Percentiles rank a stretch among this genome's conserved stretches.
phyloP scores from a whole-genome alignment of 2,113 vertebrate species.

The Benitochromis conjunctus region DNA sequence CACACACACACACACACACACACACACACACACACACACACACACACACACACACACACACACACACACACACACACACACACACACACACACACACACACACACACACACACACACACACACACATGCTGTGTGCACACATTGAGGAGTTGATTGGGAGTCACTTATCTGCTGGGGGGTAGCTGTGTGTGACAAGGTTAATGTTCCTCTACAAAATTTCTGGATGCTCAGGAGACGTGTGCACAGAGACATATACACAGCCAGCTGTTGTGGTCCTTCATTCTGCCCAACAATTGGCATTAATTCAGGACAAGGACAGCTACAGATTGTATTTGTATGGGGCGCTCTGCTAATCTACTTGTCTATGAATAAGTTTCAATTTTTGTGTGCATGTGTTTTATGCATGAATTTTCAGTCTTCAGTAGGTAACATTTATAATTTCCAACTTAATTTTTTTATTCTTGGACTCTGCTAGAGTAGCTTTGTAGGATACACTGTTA shows the following conservation, averaged over 20 bases:
- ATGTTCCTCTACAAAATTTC: constrained; percentile 19
- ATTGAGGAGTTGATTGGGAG: neutral
- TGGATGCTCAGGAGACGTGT: constrained; percentile 10
- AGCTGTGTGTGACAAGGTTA: constrained; percentile 30
- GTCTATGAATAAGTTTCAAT: neutral
- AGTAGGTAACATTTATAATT: neutral
- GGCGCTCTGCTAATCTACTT: neutral
- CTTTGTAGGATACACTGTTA: neutral
- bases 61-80: no score
- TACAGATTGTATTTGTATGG: neutral
- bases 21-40: no score
- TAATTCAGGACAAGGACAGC: neutral
- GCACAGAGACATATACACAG: neutral
- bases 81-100: no score
- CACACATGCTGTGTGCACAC: neutral
- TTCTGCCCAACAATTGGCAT: neutral
- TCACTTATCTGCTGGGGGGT: constrained; percentile 35
- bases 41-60: no score
- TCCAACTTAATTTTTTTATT: neutral
- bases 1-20: no score
- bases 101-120: neutral
- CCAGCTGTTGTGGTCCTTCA: neutral
- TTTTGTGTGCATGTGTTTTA: neutral
- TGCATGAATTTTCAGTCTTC: neutral
- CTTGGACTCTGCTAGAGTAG: neutral